Evolutionary conservation across 1,140 invertebrate species (phyloP).

Genomic region (Telenomus remus): DNA sequence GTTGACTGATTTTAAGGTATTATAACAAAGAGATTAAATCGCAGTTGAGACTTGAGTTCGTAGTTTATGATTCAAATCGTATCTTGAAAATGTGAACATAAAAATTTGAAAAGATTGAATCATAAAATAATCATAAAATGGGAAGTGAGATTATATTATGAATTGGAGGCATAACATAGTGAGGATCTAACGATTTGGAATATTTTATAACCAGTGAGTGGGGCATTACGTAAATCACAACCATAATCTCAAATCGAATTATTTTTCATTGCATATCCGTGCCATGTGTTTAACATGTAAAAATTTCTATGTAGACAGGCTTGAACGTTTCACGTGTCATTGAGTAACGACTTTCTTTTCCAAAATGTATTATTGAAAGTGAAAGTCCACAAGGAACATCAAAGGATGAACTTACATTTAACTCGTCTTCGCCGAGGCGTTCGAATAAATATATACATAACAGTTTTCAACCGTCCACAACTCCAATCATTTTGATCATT

Average conservation of each 20-base stretch:
- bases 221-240: constrained; percentile 23
- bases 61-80: too few relatives aligned
- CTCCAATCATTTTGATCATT: too few relatives aligned
- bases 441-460: constrained; percentile 29
- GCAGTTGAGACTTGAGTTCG: too few relatives aligned
- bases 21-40: too few relatives aligned
- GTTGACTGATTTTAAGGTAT: too few relatives aligned
- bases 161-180: too few relatives aligned
- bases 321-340: constrained; percentile 50
- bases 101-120: too few relatives aligned
- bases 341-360: constrained; percentile 60
- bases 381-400: constrained; percentile 45
- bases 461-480: not conserved
- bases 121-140: too few relatives aligned
- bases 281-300: constrained; percentile 20
- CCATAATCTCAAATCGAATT: constrained; percentile 37
- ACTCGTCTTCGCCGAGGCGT: constrained; percentile 38
- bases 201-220: constrained; percentile 31
- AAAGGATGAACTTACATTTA: constrained; percentile 52
- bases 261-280: constrained; percentile 35
- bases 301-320: constrained; percentile 48
- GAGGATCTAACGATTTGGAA: constrained; percentile 15
- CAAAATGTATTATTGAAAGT: constrained; percentile 59
- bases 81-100: too few relatives aligned
- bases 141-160: too few relatives aligned